Base-by-base conservation (phyloP, 2,797 vertebrate genomes). In the Gymnopithys bicolor region DNA sequence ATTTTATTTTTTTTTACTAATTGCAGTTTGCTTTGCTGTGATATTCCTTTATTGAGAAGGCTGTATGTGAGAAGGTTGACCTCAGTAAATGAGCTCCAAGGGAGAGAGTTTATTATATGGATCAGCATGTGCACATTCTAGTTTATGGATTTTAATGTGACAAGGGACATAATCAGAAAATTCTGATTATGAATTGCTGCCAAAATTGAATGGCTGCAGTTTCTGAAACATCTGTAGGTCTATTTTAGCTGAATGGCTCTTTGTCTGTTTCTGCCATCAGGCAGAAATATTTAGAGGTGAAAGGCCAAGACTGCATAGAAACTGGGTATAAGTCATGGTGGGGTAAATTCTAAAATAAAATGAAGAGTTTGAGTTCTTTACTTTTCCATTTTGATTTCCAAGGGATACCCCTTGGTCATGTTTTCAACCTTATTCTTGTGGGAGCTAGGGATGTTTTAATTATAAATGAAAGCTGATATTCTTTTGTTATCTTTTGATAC, bases 161-260 rank as follows among this genome's bases (percentile, higher is more conserved):
- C 92, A 91, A 87, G 79, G 84, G 84, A 89, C 82, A 85, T 85
- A 94, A 80, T 93, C 89, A 92, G 87, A 94, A 94, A 95, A 83
- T 91, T 92, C 62, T 92, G 87, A 93, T 94, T 94, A 94, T 94
- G 91, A 90, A 79, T 94, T 95, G 80, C 85, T 92, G 83, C 89
- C 89, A 96, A 94, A 96, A 93, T 94, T 82, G 91, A 96, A 94
- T 93, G 71, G 89, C 87, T 91, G 83, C 87, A 79, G 85, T 93
- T 95, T 96, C 87, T 86, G 60, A 96, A 94, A 96, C 85, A 94
- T 88, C 93, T 94, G 77, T 92, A 91, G 84, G 84, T 90, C 75
- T 88, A 89, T 94, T 95, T 92, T 81, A 94, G 82, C 59, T 82
- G 84, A 96, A 97, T 81, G 45, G 48, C 53, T 91, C 77, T 96